Conservation (phyloP, 1,140 invertebrate genomes). For the Xylocopa sonorina region DNA sequence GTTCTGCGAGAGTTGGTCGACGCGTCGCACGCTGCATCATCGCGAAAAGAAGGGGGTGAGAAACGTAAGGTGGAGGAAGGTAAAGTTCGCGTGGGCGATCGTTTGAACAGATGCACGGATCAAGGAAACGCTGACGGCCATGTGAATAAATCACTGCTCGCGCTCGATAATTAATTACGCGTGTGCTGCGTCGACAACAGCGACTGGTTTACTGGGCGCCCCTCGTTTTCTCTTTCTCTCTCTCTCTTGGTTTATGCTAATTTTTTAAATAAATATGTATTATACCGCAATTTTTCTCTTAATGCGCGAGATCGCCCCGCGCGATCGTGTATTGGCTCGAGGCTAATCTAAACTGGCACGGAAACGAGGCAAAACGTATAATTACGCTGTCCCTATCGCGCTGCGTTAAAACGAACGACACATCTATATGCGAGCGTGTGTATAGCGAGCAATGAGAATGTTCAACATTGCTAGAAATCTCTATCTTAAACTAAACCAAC, state of each 20-base stretch:
- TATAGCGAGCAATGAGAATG: no score
- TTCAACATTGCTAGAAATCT: no score
- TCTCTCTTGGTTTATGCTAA: slow-evolving; percentile 7
- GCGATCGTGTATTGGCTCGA: background rate
- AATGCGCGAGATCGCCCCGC: background rate
- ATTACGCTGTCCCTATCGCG: background rate
- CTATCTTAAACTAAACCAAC: no score
- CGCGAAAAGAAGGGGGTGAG: background rate
- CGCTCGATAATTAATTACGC: slow-evolving; percentile 37
- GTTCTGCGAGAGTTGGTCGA: no score
- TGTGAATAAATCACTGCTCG: slow-evolving; percentile 5
- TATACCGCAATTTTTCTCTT: background rate
- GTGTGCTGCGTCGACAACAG: background rate
- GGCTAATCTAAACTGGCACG: slow-evolving; percentile 13
- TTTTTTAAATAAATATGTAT: slow-evolving; percentile 10
- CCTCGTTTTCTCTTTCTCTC: no score
- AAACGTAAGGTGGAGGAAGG: no score
- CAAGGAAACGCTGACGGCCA: background rate
- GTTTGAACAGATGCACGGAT: background rate
- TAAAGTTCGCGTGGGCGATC: background rate
- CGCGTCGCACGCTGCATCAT: no score
- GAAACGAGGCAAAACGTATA: background rate
- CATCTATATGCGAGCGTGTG: no score
- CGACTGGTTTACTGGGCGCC: no score
- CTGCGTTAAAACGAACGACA: no score